Base-by-base conservation (phyloP, 2,113 vertebrate genomes). In the Serinus canaria region DNA sequence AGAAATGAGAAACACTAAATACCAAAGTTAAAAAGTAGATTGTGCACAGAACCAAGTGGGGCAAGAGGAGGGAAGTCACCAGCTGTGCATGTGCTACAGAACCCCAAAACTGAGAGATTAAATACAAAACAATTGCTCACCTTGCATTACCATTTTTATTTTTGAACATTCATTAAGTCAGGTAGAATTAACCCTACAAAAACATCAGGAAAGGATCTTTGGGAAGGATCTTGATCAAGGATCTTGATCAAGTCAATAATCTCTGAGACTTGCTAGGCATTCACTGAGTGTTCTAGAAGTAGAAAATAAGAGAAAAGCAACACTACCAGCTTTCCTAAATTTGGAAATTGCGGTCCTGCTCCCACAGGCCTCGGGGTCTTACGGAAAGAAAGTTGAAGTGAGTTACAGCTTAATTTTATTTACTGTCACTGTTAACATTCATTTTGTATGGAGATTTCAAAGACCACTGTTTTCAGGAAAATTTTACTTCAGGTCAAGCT, bases 291-390 rank as follows among this genome's bases (percentile, higher is more conserved):
- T 50, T 41, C 22, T 46, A 25, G 33, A 74, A 69, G 46, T 3
- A 83, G 18, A 55, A 70, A 56, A 13, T 24, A 11, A 50, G 37
- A 72, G 15, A 73, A 85, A 67, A 76, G 43, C 63, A 80, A 56
- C 25, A 62, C 10, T 10, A 27, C 47, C 23, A 43, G 17, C 23
- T 20, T 11, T 11, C 17, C 25, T 16, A 56, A 76, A 20, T 22
- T 33, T 66, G 41, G 35, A n/a, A 52, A 37, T 11, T 3, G 5
- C 1, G 4, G 5, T 27, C 9, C 41, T 3, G 2, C 31, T 56
- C 23, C 35, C 37, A 30, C 30, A 66, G 50, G 15, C 41, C 15
- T 37, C 30, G 19, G 9, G 11, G 7, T 44, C 68, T 43, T 64
- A 47, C 21, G 31, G 33, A 50, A 66, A 64, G 19, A 39, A 76